Evolutionary conservation across 2,888 invertebrate species (phyloP).

Genomic region (Ligdia adustata): DNA sequence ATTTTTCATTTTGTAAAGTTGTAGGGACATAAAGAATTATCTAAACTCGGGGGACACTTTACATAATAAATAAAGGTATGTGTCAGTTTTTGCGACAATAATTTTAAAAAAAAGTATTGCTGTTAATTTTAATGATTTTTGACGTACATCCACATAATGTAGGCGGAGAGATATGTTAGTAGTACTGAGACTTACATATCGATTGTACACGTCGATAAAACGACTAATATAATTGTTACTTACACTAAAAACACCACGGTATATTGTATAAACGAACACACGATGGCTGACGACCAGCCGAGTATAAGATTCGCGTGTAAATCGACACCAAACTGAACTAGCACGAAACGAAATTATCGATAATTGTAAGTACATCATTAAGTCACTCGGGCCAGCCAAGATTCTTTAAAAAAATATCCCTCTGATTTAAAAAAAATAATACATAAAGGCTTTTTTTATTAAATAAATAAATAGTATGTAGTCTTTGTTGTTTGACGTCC

Average conservation of each 20-base stretch:
- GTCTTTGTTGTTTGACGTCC: not conserved
- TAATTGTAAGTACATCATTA: constrained; percentile 17
- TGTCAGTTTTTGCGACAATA: too few species aligned
- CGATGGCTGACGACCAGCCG: constrained; percentile 19
- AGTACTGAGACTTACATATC: constrained; percentile 4
- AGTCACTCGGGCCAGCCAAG: constrained; percentile 13
- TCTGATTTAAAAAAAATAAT: too few species aligned
- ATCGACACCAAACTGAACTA: constrained; percentile 9
- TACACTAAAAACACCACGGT: constrained; percentile 18
- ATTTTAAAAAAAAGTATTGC: too few species aligned
- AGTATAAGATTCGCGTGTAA: constrained; percentile 19
- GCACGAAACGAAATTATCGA: not conserved
- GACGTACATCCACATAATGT: too few species aligned
- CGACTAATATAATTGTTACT: constrained; percentile 15
- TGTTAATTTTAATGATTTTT: too few species aligned
- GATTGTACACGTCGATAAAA: constrained; percentile 7
- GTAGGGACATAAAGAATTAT: too few species aligned
- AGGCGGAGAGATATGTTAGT: too few species aligned
- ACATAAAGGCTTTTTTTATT: too few species aligned
- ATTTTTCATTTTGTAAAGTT: too few species aligned
- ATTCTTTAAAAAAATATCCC: not conserved
- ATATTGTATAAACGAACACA: constrained; percentile 35
- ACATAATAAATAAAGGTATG: too few species aligned
- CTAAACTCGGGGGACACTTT: too few species aligned
- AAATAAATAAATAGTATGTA: too few species aligned